phyloP scores from a whole-genome alignment of 2,113 vertebrate genomes.

The Petrocephalus microphthalmus region DNA sequence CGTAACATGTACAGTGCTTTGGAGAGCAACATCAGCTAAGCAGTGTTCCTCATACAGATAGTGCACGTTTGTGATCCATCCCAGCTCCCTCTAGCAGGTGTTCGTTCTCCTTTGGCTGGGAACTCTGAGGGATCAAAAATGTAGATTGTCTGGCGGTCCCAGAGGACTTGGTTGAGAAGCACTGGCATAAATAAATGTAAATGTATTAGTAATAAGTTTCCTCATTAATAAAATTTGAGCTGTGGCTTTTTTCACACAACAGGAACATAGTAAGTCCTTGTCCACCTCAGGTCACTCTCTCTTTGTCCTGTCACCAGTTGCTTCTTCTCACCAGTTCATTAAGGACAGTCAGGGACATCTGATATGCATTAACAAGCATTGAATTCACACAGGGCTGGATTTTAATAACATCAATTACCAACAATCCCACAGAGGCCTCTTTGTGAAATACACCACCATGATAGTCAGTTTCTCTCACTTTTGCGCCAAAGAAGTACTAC shows the following conservation, averaged over 20 bases:
- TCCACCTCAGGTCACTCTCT: background rate
- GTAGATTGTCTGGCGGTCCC: background rate
- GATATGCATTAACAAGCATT: background rate
- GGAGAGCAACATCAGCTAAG: background rate
- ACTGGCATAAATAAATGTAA: background rate
- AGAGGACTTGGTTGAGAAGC: background rate
- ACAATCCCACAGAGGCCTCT: background rate
- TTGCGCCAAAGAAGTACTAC: background rate
- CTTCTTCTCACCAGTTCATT: background rate
- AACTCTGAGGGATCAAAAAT: background rate
- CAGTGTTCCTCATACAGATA: background rate
- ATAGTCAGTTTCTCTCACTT: background rate
- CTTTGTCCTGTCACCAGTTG: background rate
- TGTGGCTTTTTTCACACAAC: background rate
- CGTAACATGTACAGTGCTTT: background rate
- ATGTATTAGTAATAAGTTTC: background rate
- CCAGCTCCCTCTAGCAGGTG: background rate
- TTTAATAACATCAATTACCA: background rate
- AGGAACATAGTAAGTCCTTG: background rate
- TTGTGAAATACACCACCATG: background rate
- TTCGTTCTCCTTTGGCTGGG: background rate
- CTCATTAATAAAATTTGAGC: background rate
- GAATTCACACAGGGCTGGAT: background rate
- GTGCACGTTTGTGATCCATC: background rate
- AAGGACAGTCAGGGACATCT: background rate